Evolutionary conservation across 2,888 invertebrate species (phyloP), one percentile per base, ranked within the genome.

Genomic region (Dromius quadrimaculatus): DNA sequence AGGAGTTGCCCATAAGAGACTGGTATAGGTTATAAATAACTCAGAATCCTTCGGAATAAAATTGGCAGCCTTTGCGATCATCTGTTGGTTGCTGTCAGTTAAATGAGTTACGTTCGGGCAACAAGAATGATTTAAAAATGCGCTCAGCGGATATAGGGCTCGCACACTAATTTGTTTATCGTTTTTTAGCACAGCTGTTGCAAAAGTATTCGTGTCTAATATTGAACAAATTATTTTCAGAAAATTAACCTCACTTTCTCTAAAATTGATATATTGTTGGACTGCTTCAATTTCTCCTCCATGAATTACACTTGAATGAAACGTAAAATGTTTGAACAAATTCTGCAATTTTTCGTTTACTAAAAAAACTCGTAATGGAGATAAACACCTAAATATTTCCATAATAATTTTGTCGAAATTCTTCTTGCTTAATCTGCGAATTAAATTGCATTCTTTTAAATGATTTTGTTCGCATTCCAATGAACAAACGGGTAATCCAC

Each of bases 71-170:
- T 84, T 86, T 0, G 89, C 84, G 22, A 86, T 83, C 86, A 91
- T 87, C 75, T 84, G 83, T 64, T 84, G 84, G 41, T 87, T 81
- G 0, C 77, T 78, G 75, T 89, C 88, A 75, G 88, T 90, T 63
- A 85, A 85, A 75, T 89, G 87, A 50, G 86, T 85, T 0, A 89
- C 88, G 78, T 92, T 92, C 3, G 92, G 88, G 20, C 85, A 81
- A 78, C 92, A 92, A 68, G 83, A 85, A 78, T 92, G 92, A 81
- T 92, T 92, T 82, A 90, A 86, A 72, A 91, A 81, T 43, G 88
- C 86, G 1, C 88, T 86, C 70, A 90, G 83, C 15, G 90, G 90
- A 81, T 88, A 92, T 63, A 91, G 80, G 8, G 89, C 92, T 72
- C 89, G 84, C 72, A 86, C 79, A 76, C 85, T 86, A 76, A 84